These are phyloP conservation scores for Sicus ferrugineus DNA, from an alignment of 2,888 invertebrate genomes.

Conservation along the genomic window DNA sequence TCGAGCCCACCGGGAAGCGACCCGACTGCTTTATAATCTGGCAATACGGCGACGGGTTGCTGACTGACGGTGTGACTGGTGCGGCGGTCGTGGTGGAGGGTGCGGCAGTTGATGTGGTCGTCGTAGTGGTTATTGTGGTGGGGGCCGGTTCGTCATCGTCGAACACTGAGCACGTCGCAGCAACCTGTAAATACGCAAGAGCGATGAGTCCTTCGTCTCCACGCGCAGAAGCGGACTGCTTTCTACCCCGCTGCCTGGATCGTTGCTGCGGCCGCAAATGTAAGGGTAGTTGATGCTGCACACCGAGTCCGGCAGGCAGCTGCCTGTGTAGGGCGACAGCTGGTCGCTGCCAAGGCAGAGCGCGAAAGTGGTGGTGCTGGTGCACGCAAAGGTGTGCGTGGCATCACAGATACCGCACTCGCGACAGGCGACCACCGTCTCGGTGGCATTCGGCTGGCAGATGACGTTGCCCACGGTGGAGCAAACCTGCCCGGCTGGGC, in stretches of 20 bases:
- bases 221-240: background rate
- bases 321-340: constrained; percentile 36
- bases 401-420: constrained; percentile 41
- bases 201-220: background rate
- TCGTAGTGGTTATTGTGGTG: constrained; percentile 21
- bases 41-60: constrained; percentile 41
- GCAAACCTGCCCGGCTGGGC: constrained; percentile 42
- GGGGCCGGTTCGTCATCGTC: constrained; percentile 32
- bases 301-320: constrained; percentile 36
- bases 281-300: constrained; percentile 40
- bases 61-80: constrained; percentile 20
- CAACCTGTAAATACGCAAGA: constrained; percentile 24
- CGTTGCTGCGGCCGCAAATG: constrained; percentile 40
- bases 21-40: constrained; percentile 33
- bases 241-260: constrained; percentile 22
- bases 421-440: constrained; percentile 29
- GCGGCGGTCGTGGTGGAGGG: constrained; percentile 19
- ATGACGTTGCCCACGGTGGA: constrained; percentile 36
- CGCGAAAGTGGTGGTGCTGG: constrained; percentile 41
- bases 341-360: constrained; percentile 41
- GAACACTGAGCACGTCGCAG: constrained; percentile 41
- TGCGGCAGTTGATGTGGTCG: background rate
- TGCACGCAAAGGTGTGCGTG: constrained; percentile 43
- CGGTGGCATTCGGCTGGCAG: constrained; percentile 31
- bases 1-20: constrained; percentile 47